Conservation (phyloP, 2,113 vertebrate genomes). For the Stigmatopora argus region DNA sequence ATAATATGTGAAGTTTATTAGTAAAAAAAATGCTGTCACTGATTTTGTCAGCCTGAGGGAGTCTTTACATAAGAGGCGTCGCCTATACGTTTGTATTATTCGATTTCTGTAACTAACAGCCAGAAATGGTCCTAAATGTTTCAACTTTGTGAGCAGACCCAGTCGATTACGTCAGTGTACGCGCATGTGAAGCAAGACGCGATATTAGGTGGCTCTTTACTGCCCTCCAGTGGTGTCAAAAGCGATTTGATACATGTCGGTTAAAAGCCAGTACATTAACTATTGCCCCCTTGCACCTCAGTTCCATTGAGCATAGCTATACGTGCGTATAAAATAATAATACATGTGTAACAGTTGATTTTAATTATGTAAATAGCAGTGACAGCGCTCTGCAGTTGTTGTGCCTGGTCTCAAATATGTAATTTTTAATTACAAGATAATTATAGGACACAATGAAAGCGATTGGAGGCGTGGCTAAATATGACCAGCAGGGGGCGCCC, state of each 20-base stretch:
- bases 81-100: background rate
- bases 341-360: too few relatives aligned
- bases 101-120: background rate
- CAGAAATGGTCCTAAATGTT: background rate
- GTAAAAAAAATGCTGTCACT: background rate
- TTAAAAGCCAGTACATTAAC: too few relatives aligned
- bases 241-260: background rate
- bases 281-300: too few relatives aligned
- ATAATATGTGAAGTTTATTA: too few relatives aligned
- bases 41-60: background rate
- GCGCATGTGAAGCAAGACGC: background rate
- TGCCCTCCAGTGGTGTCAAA: background rate
- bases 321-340: too few relatives aligned
- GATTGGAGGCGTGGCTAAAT: background rate
- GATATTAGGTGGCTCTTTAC: background rate
- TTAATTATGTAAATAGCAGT: too few relatives aligned
- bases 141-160: background rate
- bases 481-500: conserved; percentile 25
- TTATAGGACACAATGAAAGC: too few relatives aligned
- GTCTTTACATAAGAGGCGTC: background rate
- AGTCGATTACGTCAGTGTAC: background rate
- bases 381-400: too few relatives aligned
- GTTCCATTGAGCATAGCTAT: too few relatives aligned
- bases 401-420: too few relatives aligned
- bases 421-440: too few relatives aligned